Conservation (phyloP, 92 coral and sea anemone genomes). For the Ricordea florida region DNA sequence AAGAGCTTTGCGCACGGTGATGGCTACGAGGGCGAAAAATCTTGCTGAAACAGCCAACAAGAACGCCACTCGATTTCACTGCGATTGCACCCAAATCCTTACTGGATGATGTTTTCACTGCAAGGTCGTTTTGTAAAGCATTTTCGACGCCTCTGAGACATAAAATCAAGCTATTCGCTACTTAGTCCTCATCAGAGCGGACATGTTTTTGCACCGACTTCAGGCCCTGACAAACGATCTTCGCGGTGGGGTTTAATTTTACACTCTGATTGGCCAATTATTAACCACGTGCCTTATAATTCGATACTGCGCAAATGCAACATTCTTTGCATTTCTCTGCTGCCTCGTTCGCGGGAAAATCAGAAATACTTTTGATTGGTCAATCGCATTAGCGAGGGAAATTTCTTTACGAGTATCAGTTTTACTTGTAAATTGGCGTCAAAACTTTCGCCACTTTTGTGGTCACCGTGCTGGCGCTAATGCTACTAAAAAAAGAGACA, state of each 20-base stretch:
- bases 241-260: constrained; percentile 99
- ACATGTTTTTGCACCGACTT: constrained; percentile 97
- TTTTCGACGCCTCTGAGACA: constrained; percentile 18
- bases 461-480: too few species aligned
- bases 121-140: constrained; percentile 50
- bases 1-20: constrained; percentile 49
- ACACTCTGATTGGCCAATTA: constrained; percentile 96
- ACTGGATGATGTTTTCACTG: constrained; percentile 39
- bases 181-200: constrained; percentile 77
- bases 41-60: constrained; percentile 23
- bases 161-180: constrained; percentile 32
- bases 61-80: constrained; percentile 30
- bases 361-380: constrained; percentile 68
- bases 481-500: too few species aligned
- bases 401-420: constrained; percentile 20
- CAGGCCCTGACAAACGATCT: constrained; percentile 99
- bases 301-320: constrained; percentile 69
- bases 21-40: neutral
- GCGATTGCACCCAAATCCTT: constrained; percentile 42
- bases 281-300: constrained; percentile 84
- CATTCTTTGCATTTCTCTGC: constrained; percentile 87
- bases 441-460: neutral
- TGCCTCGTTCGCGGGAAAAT: constrained; percentile 99
- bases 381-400: constrained; percentile 73
- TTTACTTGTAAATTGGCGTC: neutral